Evolutionary conservation across 2,797 vertebrate species (phyloP).

Genomic region (Morus bassanus): DNA sequence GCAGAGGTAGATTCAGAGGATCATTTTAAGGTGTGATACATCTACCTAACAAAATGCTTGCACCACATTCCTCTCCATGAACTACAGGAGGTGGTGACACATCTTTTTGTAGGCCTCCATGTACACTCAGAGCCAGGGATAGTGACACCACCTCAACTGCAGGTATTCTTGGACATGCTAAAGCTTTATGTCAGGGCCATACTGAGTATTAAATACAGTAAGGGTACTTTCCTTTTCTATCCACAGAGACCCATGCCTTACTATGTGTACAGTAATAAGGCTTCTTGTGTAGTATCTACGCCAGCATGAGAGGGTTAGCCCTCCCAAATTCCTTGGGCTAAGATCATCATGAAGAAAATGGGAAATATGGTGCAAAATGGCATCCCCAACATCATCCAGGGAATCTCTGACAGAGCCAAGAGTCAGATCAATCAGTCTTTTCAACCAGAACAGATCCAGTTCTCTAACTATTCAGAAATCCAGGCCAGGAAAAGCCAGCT

Average conservation of each 20-base stretch:
- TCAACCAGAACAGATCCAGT: not conserved
- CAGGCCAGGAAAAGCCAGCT: not conserved
- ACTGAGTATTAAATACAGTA: not conserved
- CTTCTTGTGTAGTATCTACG: not conserved
- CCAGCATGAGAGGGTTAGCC: not conserved
- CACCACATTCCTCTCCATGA: not conserved
- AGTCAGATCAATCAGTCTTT: not conserved
- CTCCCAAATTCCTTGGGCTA: not conserved
- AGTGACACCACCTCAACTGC: not conserved
- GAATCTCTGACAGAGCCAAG: not conserved
- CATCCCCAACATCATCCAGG: not conserved
- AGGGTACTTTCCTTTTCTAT: not conserved
- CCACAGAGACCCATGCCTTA: not conserved
- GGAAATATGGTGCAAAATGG: not conserved
- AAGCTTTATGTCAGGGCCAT: not conserved
- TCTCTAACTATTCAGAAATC: not conserved
- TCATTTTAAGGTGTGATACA: not conserved
- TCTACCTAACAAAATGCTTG: not conserved
- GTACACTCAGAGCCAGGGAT: not conserved
- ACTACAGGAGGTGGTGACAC: not conserved
- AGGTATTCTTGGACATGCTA: not conserved
- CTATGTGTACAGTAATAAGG: not conserved
- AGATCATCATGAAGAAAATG: not conserved
- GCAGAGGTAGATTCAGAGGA: not conserved
- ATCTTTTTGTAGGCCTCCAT: not conserved